Evolutionary conservation across 2,113 vertebrate species (phyloP), one percentile per base, ranked within the genome.

Genomic region (Equus quagga): DNA sequence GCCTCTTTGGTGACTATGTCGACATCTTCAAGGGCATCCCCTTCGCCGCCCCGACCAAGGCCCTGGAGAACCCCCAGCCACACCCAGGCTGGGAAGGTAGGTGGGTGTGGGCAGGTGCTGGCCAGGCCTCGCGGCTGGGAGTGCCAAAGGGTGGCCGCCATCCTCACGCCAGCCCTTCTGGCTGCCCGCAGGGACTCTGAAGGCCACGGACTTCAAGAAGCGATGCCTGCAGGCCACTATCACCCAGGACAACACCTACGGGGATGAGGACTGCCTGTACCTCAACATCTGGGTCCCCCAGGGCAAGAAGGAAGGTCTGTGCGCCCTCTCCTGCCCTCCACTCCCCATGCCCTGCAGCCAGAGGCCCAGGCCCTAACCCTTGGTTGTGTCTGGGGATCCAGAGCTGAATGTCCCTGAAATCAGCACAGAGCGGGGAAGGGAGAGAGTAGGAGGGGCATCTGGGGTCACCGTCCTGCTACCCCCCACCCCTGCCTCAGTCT

Each of bases 211-310:
- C 0, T 99, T 96, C 98, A 98, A 97, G 67, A 96, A 92, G 0
- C 98, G 99, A 60, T 99, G 99, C 78, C 21, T 99, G 91, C 99
- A 99, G 97, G 0, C 98, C 75, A 99, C 93, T 0, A 19, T 99
- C 0, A 19, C 98, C 1, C 99, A 99, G 98, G 98, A 65, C 0
- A 85, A 82, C 21, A 98, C 98, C 4, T 98, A 98, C 0, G 99
- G 99, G 9, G 97, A 75, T 0, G 99, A 99, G 91, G 99, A 99
- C 97, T 99, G 99, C 97, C 99, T 99, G 6, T 99, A 99, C 94
- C 99, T 99, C 31, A 99, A 99, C 98, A 99, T 99, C 97, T 99
- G 99, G 99, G 95, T 99, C 80, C 99, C 99, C 94, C 99, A 99
- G 51, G 98, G 96, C 33, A 93, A 7, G 44, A 97, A 24, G 96